Conservation (phyloP, 2,113 vertebrate genomes). For the Actenoides hombroni region DNA sequence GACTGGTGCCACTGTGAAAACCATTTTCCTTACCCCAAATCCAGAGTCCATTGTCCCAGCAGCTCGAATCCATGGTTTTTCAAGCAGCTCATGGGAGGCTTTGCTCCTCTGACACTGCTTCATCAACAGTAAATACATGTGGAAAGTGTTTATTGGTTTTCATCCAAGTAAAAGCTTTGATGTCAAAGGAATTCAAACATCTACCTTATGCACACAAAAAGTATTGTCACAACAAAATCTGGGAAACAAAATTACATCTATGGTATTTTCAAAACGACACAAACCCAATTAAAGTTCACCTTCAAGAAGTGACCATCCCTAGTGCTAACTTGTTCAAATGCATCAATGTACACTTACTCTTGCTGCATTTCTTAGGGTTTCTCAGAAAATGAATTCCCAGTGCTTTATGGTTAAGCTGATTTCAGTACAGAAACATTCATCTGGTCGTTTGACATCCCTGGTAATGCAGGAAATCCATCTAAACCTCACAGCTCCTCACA, state of each 20-base stretch:
- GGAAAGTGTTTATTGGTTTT: neutral
- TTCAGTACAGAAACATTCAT: neutral
- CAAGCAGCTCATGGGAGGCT: neutral
- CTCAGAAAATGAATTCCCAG: neutral
- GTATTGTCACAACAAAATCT: neutral
- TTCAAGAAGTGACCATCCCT: neutral
- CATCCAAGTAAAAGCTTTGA: neutral
- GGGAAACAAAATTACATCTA: neutral
- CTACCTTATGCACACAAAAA: neutral
- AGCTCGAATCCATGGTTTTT: neutral
- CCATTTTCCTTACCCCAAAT: neutral
- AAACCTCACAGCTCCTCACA: neutral
- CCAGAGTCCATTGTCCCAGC: neutral
- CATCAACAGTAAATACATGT: neutral
- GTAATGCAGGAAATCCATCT: constrained; percentile 40
- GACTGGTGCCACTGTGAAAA: neutral
- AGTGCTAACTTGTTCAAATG: neutral
- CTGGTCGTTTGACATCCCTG: neutral
- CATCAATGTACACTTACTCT: neutral
- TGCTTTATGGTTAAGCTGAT: neutral
- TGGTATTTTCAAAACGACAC: neutral
- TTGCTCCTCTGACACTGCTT: neutral
- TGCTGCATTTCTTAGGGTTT: neutral
- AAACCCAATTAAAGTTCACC: neutral
- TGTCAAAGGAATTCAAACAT: neutral